phyloP scores from a whole-genome alignment of 2,888 invertebrate genomes.

The Cheiracanthium punctorium region DNA sequence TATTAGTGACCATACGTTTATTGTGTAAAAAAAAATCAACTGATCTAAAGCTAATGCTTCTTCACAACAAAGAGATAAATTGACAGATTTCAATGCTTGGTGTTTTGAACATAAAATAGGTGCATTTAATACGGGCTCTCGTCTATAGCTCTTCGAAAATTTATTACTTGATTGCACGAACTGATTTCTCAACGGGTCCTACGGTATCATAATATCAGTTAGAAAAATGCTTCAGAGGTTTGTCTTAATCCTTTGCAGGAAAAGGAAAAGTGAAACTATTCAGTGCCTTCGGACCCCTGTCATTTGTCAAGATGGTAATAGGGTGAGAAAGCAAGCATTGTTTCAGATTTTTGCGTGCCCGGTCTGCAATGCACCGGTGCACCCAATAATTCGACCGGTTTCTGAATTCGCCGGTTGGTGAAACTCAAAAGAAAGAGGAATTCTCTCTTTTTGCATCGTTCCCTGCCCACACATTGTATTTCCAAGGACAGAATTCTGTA shows the following conservation, averaged over 20 bases:
- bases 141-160: neutral
- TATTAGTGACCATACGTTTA: too few species aligned
- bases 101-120: neutral
- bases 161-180: neutral
- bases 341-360: constrained; percentile 54
- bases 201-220: neutral
- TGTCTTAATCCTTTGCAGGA: neutral
- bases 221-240: neutral
- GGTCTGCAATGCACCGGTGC: constrained; percentile 47
- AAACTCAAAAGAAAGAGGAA: constrained; percentile 34
- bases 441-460: constrained; percentile 11
- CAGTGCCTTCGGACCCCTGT: neutral
- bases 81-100: neutral
- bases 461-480: constrained; percentile 7
- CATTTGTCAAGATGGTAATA: constrained; percentile 52
- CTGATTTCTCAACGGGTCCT: neutral
- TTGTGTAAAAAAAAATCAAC: too few species aligned
- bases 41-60: too few species aligned
- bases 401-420: constrained; percentile 30
- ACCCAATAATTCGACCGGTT: constrained; percentile 50
- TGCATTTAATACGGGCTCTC: too few species aligned
- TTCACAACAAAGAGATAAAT: neutral
- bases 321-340: constrained; percentile 59
- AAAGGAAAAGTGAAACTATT: constrained; percentile 46
- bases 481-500: constrained; percentile 39